Conservation (phyloP, 1,140 invertebrate genomes). For the Eurosta solidaginis region DNA sequence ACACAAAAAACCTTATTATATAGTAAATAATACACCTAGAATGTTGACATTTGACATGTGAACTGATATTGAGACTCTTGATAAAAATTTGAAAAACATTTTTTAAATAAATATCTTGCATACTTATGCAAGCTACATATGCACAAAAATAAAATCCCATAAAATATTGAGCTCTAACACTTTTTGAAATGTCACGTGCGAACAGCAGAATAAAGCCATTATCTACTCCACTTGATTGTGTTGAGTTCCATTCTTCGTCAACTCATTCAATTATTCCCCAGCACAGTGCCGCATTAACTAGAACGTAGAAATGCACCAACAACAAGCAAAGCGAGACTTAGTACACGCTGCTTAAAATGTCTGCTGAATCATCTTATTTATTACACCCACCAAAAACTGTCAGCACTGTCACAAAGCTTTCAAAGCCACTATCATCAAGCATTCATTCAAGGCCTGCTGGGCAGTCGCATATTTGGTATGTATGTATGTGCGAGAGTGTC, state of each 20-base stretch:
- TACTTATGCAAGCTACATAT: no score
- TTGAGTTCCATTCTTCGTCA: not conserved
- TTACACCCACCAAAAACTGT: constrained; percentile 17
- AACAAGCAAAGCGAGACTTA: not conserved
- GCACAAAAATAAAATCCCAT: no score
- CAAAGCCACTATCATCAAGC: not conserved
- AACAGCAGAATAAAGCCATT: not conserved
- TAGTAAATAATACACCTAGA: no score
- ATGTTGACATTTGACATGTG: no score
- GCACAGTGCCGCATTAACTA: not conserved
- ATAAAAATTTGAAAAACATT: no score
- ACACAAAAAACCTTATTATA: no score
- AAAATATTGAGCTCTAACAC: no score
- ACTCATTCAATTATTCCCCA: no score
- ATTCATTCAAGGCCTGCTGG: not conserved
- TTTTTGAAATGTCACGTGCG: not conserved
- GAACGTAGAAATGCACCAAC: no score
- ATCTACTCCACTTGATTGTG: not conserved
- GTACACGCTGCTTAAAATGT: not conserved
- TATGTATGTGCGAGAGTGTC: not conserved
- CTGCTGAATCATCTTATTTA: not conserved
- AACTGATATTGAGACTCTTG: no score
- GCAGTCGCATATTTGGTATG: not conserved
- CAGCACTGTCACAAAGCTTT: constrained; percentile 20
- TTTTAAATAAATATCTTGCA: no score